A percentile compares a stretch with the other conserved stretches of the same genome.
These are phyloP conservation scores for Athripsodes cinereus DNA, from an alignment of 2,888 invertebrate species.

Conservation along the genomic window DNA sequence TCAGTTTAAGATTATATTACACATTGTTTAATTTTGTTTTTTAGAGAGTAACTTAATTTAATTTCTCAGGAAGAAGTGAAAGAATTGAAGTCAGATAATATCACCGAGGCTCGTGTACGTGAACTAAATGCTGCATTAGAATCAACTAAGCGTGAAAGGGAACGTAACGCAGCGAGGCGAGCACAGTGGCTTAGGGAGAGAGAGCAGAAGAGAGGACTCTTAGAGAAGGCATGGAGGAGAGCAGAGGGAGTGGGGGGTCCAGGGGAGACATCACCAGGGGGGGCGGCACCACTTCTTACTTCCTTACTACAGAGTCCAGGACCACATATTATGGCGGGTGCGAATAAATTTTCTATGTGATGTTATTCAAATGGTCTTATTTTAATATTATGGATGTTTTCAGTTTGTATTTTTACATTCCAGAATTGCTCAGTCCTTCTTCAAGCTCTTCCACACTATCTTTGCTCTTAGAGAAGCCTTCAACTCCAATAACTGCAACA, in stretches of 20 bases:
- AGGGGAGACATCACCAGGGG: constrained; percentile 38
- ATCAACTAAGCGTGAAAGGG: constrained; percentile 61
- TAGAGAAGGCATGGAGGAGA: constrained; percentile 56
- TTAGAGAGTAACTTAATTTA: no score
- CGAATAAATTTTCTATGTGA: background rate
- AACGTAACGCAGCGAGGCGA: constrained; percentile 59
- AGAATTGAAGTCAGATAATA: constrained; percentile 38
- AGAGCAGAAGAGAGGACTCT: constrained; percentile 57
- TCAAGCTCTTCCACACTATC: constrained; percentile 70
- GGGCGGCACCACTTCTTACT: constrained; percentile 70
- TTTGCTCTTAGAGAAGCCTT: constrained; percentile 59
- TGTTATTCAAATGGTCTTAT: background rate
- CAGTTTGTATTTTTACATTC: constrained; percentile 1
- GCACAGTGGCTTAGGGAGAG: constrained; percentile 59
- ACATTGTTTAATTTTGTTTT: no score
- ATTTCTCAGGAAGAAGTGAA: constrained; percentile 42
- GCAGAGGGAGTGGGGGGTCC: constrained; percentile 18
- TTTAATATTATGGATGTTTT: background rate
- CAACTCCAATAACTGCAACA: constrained; percentile 28
- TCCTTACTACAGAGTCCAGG: constrained; percentile 74
- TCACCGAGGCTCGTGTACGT: constrained; percentile 63
- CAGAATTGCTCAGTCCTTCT: constrained; percentile 53
- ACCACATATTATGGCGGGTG: constrained; percentile 51
- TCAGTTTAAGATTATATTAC: no score
- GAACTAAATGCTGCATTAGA: constrained; percentile 72